phyloP scores from a whole-genome alignment of 1,140 invertebrate genomes.

The Drosophila erecta region DNA sequence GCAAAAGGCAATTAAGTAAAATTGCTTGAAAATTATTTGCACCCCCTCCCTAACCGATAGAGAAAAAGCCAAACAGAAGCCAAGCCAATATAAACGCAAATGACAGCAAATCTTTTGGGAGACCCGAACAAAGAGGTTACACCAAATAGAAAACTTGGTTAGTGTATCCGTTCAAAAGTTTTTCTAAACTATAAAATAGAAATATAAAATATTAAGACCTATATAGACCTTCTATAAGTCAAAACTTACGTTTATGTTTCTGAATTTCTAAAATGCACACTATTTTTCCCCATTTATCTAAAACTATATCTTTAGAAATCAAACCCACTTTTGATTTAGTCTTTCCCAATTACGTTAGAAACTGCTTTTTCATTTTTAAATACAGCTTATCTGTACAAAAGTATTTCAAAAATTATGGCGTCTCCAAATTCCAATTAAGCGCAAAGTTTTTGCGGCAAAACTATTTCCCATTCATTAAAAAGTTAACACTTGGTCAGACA shows the following conservation, averaged over 20 bases:
- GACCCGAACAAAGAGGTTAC: not conserved
- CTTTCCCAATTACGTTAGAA: not conserved
- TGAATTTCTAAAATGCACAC: too few species aligned
- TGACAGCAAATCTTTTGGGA: conserved; percentile 18
- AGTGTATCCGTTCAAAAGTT: not conserved
- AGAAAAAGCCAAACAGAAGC: conserved; percentile 10
- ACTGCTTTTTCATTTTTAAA: not conserved
- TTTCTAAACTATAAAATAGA: too few species aligned
- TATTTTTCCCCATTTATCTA: too few species aligned
- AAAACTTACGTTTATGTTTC: too few species aligned
- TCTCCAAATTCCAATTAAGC: too few species aligned
- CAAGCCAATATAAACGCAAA: conserved; percentile 29
- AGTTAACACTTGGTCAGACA: not conserved
- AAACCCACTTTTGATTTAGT: too few species aligned
- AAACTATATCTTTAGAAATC: too few species aligned
- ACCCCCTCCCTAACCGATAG: not conserved
- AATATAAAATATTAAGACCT: too few species aligned
- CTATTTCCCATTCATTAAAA: conserved; percentile 17
- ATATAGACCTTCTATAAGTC: too few species aligned
- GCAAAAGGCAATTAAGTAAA: conserved; percentile 77
- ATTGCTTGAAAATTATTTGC: conserved; percentile 75
- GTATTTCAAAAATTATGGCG: conserved; percentile 1
- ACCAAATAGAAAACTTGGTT: conserved; percentile 1
- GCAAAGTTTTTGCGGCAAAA: conserved; percentile 20
- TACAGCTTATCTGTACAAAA: not conserved